phyloP scores from a whole-genome alignment of 2,888 invertebrate species.

The Rhagonycha lutea region DNA sequence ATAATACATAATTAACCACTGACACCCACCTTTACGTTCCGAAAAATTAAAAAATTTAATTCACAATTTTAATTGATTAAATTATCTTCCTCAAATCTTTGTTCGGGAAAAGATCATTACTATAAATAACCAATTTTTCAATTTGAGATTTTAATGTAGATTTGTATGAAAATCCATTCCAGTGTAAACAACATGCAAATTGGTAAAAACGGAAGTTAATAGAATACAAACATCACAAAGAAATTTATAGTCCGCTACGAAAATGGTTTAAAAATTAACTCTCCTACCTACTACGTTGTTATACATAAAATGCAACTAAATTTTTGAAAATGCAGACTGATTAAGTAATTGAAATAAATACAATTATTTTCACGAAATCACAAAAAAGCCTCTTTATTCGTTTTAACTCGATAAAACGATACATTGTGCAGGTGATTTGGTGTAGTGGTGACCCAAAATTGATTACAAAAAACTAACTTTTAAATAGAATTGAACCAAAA shows the following conservation, averaged over 20 bases:
- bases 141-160: slow-evolving; percentile 42
- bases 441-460: no score
- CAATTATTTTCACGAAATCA: no score
- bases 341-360: no score
- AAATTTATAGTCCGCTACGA: slow-evolving; percentile 36
- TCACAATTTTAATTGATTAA: slow-evolving; percentile 1
- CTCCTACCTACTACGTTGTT: background rate
- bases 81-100: slow-evolving; percentile 5
- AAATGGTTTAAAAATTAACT: slow-evolving; percentile 26
- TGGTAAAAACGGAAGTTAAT: slow-evolving; percentile 44
- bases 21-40: background rate
- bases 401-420: no score
- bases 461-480: background rate
- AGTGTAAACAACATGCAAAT: slow-evolving; percentile 44
- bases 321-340: background rate
- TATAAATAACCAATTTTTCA: slow-evolving; percentile 38
- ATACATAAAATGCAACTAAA: slow-evolving; percentile 1
- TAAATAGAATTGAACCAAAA: background rate
- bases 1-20: slow-evolving; percentile 7
- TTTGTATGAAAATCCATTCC: slow-evolving; percentile 40
- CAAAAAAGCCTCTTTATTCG: no score
- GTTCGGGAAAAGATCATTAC: slow-evolving; percentile 17
- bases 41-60: background rate
- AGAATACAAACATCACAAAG: slow-evolving; percentile 42
- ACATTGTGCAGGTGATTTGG: no score